A percentile compares a stretch with the other conserved stretches of the same genome.
Evolutionary conservation across 2,888 invertebrate genomes (phyloP).

Genomic region (Drosophila flavopinicola): DNA sequence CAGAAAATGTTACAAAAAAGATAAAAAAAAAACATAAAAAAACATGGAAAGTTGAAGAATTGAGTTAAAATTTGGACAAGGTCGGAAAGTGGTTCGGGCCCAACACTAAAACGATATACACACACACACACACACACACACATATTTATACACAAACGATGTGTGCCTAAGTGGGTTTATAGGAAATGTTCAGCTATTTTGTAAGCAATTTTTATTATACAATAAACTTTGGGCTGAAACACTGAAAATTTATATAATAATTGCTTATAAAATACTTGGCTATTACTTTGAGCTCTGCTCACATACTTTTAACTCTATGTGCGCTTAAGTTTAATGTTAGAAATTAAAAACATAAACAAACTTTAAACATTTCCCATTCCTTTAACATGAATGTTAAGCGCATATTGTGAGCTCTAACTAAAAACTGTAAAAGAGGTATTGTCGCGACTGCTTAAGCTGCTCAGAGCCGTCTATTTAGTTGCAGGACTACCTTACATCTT

Average conservation of each 20-base stretch:
- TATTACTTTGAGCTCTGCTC: conserved; percentile 2
- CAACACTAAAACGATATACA: background rate
- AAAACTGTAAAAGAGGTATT: conserved; percentile 7
- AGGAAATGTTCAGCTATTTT: conserved; percentile 18
- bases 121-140: conserved; percentile 8
- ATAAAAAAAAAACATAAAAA: conserved; percentile 7
- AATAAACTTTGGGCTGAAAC: background rate
- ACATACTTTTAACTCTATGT: conserved; percentile 21
- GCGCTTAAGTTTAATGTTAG: conserved; percentile 31
- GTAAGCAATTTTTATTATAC: conserved; percentile 10
- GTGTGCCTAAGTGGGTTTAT: conserved; percentile 12
- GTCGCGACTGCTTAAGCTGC: conserved; percentile 2
- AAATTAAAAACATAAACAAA: conserved; percentile 3
- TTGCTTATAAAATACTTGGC: conserved; percentile 19
- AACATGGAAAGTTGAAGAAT: conserved; percentile 26
- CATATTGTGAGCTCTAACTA: conserved; percentile 22
- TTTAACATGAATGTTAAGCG: conserved; percentile 32
- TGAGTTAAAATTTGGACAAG: conserved; percentile 30
- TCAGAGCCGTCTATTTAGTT: conserved; percentile 1
- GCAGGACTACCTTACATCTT: conserved; percentile 5
- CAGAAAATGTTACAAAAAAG: conserved; percentile 55
- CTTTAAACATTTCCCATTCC: conserved; percentile 43
- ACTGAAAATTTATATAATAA: background rate
- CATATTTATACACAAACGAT: background rate
- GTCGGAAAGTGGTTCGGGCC: background rate